These are phyloP conservation scores for Theretra japonica DNA, from an alignment of 2,888 invertebrate species.

Conservation along the genomic window DNA sequence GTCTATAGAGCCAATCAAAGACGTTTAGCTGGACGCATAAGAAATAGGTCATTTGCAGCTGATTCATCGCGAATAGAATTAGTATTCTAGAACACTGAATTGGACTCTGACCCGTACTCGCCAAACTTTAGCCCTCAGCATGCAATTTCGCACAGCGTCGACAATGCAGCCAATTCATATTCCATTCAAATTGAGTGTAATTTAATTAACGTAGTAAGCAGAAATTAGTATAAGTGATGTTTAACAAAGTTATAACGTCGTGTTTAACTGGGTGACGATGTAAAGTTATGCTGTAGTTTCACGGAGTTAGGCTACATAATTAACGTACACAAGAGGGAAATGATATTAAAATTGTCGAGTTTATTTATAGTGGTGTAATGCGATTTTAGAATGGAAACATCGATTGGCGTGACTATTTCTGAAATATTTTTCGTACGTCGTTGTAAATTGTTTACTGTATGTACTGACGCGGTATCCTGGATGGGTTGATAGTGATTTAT, in stretches of 20 bases:
- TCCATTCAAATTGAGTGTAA: conserved; percentile 22
- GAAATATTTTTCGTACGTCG: too few species aligned
- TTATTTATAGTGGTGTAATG: too few species aligned
- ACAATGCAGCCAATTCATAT: conserved; percentile 24
- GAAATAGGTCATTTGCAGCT: conserved; percentile 2
- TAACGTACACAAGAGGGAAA: neutral
- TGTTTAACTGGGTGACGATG: neutral
- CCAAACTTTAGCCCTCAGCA: conserved; percentile 14
- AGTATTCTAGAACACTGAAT: conserved; percentile 14
- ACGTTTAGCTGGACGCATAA: neutral
- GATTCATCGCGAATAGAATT: neutral
- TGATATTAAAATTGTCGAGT: neutral
- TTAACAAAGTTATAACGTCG: conserved; percentile 6
- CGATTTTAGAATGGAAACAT: too few species aligned
- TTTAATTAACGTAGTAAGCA: conserved; percentile 20
- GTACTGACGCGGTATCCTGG: too few species aligned
- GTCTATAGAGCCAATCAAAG: neutral
- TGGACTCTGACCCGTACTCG: neutral
- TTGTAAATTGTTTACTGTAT: too few species aligned
- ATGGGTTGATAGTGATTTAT: too few species aligned
- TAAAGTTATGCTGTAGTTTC: neutral
- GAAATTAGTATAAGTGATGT: conserved; percentile 8
- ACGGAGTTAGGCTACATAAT: neutral
- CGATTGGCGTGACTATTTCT: too few species aligned
- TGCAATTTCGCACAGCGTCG: conserved; percentile 13